Conservation (phyloP, 1,140 invertebrate species). For the Bombus waltoni region DNA sequence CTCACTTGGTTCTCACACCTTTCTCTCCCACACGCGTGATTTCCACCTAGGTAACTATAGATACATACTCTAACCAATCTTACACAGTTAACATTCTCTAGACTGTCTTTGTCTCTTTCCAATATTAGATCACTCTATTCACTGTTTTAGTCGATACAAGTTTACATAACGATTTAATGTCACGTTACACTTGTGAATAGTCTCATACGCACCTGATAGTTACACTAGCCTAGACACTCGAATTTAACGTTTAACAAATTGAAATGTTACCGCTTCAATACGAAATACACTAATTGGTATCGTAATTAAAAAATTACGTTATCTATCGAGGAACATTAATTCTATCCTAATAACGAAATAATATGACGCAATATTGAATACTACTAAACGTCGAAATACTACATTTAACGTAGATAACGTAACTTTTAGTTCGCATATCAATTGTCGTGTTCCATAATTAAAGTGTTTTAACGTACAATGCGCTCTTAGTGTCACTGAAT, state of each 20-base stretch:
- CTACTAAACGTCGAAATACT: neutral
- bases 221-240: conserved; percentile 1
- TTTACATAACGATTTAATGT: neutral
- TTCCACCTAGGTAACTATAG: conserved; percentile 16
- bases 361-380: neutral
- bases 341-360: too few relatives aligned
- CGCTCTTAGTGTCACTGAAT: neutral
- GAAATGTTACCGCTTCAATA: neutral
- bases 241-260: neutral
- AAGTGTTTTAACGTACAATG: neutral
- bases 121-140: neutral
- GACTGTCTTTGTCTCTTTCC: neutral
- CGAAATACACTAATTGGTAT: neutral
- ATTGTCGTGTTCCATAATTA: neutral
- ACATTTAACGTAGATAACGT: neutral
- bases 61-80: neutral
- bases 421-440: neutral
- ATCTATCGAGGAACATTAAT: neutral
- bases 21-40: neutral
- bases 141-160: too few relatives aligned
- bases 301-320: neutral
- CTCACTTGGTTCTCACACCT: conserved; percentile 24
- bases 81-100: neutral
- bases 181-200: neutral
- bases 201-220: conserved; percentile 26